Evolutionary conservation across 2,113 vertebrate genomes (phyloP).

Genomic region (Vulpes lagopus): DNA sequence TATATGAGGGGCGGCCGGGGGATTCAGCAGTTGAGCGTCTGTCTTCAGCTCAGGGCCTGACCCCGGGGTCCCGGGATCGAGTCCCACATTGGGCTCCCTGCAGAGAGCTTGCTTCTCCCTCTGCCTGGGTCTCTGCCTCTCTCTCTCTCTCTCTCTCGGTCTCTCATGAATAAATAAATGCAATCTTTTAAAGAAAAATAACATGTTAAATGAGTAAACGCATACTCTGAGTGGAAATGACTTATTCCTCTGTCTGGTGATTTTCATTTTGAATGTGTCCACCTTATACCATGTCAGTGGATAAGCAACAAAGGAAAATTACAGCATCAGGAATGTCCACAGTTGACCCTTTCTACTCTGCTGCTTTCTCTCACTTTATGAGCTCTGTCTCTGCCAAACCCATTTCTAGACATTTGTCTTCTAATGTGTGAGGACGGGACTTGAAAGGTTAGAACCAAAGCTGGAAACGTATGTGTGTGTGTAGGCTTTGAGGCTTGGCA

Average conservation of each 20-base stretch:
- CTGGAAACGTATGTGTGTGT: neutral
- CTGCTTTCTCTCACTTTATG: neutral
- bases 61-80: too few species aligned
- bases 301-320: too few species aligned
- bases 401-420: neutral
- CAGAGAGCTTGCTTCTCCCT: too few species aligned
- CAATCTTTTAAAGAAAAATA: too few species aligned
- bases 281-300: accelerated
- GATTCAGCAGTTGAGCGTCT: too few species aligned
- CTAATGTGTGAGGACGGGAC: neutral
- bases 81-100: too few species aligned
- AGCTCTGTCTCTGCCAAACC: neutral
- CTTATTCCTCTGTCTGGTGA: neutral
- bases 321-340: accelerated
- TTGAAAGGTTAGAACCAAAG: neutral
- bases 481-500: neutral
- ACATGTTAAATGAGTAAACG: neutral
- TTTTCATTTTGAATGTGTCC: neutral
- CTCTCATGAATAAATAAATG: too few species aligned
- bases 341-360: too few species aligned
- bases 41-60: too few species aligned
- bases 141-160: too few species aligned
- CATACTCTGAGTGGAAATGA: neutral
- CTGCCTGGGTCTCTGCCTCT: too few species aligned
- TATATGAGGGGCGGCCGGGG: too few species aligned